These are phyloP conservation scores for Noctua fimbriata DNA, from an alignment of 2,888 invertebrate species.

Conservation along the genomic window DNA sequence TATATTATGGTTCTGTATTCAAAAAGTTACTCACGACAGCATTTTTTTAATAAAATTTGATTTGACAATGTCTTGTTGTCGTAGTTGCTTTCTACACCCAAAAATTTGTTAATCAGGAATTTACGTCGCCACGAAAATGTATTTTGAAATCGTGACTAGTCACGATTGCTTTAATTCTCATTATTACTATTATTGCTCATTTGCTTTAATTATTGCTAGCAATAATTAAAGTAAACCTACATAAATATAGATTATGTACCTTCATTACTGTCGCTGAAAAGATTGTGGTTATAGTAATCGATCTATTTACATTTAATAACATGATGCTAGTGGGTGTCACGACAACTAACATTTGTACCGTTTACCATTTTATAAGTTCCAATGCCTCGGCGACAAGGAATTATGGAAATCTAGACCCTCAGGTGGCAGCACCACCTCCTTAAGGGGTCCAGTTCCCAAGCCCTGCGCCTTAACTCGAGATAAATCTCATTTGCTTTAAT, in stretches of 20 bases:
- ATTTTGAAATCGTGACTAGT: slow-evolving; percentile 18
- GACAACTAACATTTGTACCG: not conserved
- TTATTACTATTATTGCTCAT: too few species aligned
- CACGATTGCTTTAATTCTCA: too few species aligned
- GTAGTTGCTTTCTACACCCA: not conserved
- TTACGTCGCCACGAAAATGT: not conserved
- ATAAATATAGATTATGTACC: not conserved
- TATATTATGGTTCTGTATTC: not conserved
- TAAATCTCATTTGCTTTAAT: slow-evolving; percentile 69
- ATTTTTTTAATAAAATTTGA: not conserved
- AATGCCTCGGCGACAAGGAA: not conserved
- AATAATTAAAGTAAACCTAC: not conserved
- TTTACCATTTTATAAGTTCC: not conserved
- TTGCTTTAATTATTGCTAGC: too few species aligned
- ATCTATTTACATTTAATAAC: not conserved
- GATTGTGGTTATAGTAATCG: not conserved
- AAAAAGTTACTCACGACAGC: not conserved
- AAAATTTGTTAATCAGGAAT: not conserved
- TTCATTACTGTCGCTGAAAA: not conserved
- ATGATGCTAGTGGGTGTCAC: too few species aligned
- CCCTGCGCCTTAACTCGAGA: slow-evolving; percentile 57
- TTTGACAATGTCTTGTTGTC: not conserved
- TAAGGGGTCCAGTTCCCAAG: not conserved
- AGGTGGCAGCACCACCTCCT: too few species aligned
- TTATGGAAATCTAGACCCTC: slow-evolving; percentile 11